phyloP scores from a whole-genome alignment of 2,888 invertebrate genomes.

The Latrodectus hesperus region DNA sequence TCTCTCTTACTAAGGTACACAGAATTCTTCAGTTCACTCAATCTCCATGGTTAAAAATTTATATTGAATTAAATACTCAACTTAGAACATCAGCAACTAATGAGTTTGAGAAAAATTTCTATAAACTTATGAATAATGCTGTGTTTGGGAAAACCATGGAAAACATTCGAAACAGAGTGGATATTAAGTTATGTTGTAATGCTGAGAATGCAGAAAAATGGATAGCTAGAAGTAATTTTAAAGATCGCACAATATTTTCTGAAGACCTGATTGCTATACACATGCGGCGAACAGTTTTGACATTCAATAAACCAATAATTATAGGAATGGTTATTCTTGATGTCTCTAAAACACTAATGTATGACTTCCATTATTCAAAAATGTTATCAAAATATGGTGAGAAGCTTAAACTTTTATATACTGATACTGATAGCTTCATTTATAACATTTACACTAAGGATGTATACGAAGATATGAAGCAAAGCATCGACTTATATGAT shows the following conservation, averaged over 20 bases:
- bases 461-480: background rate
- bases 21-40: conserved; percentile 7
- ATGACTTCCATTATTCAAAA: background rate
- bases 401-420: background rate
- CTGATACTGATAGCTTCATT: background rate
- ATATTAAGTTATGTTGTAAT: conserved; percentile 71
- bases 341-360: conserved; percentile 1
- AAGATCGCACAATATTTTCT: background rate
- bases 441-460: conserved; percentile 1
- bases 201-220: conserved; percentile 11
- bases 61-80: conserved; percentile 11
- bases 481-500: conserved; percentile 9
- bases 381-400: background rate
- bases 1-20: conserved; percentile 6
- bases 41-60: conserved; percentile 1
- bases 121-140: conserved; percentile 73
- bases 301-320: background rate
- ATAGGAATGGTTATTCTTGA: background rate
- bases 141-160: conserved; percentile 74
- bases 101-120: conserved; percentile 74
- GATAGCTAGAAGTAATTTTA: conserved; percentile 54
- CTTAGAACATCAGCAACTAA: conserved; percentile 70
- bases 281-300: background rate
- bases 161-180: conserved; percentile 72
- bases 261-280: background rate